Percentiles rank a stretch among this genome's conserved stretches.
These are phyloP conservation scores for Synergus gifuensis DNA, from an alignment of 2,888 invertebrate genomes.

Conservation along the genomic window DNA sequence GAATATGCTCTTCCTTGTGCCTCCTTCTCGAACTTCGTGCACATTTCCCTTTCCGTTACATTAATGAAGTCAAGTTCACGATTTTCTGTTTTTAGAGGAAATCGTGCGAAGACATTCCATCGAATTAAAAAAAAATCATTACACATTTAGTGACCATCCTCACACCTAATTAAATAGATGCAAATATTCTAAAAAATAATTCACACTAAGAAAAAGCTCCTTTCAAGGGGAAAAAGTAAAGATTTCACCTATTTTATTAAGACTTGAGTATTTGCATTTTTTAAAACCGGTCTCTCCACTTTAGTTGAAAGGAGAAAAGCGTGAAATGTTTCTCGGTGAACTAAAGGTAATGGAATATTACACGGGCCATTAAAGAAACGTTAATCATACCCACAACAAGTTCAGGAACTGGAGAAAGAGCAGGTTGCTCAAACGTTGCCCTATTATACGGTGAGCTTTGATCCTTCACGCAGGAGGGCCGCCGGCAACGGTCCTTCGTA, in stretches of 20 bases:
- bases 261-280: background rate
- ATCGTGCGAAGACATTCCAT: background rate
- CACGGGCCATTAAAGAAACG: slow-evolving; percentile 77
- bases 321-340: slow-evolving; percentile 23
- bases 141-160: background rate
- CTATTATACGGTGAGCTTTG: slow-evolving; percentile 73
- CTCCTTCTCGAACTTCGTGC: slow-evolving; percentile 8
- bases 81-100: background rate
- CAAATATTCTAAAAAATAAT: background rate
- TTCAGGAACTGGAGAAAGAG: slow-evolving; percentile 66
- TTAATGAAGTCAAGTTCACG: background rate
- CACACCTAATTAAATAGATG: background rate
- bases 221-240: background rate
- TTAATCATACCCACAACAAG: slow-evolving; percentile 77
- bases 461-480: slow-evolving; percentile 67
- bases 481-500: slow-evolving; percentile 59
- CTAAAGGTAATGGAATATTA: slow-evolving; percentile 74
- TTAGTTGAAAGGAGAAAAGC: slow-evolving; percentile 2
- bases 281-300: background rate
- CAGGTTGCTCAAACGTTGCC: slow-evolving; percentile 65
- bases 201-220: background rate
- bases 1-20: slow-evolving; percentile 67
- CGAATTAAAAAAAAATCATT: background rate
- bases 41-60: slow-evolving; percentile 16
- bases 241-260: background rate